Evolutionary conservation across 2,113 vertebrate genomes (phyloP), one percentile per base, ranked within the genome.

Genomic region (Nibea albiflora): DNA sequence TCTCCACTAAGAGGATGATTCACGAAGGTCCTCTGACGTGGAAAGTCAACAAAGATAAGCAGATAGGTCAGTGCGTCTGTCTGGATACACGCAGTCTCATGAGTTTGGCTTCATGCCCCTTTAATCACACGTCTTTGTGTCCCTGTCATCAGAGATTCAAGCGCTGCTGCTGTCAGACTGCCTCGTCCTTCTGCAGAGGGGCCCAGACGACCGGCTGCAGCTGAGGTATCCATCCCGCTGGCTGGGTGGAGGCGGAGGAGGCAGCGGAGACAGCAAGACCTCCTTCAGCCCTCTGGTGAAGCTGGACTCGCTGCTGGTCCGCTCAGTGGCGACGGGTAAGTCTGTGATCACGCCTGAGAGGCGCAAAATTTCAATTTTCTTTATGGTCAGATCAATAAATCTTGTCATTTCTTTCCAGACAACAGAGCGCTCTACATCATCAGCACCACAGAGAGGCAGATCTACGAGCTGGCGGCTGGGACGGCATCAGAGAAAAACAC

Each of bases 381-480:
- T 9, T 4, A 2, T 10, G 61, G 1, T 74, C 4, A 2, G 11
- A 31, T 11, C 0, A 0, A 3, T 11, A 0, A 1, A 20, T 10
- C 4, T 26, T 53, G 2, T 56, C 26, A 11, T 75, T 78, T 74
- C 35, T 15, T 2, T 0, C 0, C 89, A 99, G 98, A 99, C 83
- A 97, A 96, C 52, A 96, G 96, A 62, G 98, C 98, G 0, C 95
- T 99, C 60, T 99, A 98, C 84, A 94, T 98, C 80, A 97, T 99
- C 94, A 98, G 97, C 94, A 96, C 98, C 0, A 98, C 96, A 0
- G 97, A 99, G 89, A 94, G 94, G 0, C 97, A 98, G 88, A 99
- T 99, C 88, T 99, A 99, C 0, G 98, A 99, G 80, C 94, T 99
- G 90, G 97, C 96, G 58, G 97, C 97, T 0, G 87, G 94, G 74